Base-by-base conservation (phyloP, 2,888 invertebrate species). In the Mayetiola destructor region DNA sequence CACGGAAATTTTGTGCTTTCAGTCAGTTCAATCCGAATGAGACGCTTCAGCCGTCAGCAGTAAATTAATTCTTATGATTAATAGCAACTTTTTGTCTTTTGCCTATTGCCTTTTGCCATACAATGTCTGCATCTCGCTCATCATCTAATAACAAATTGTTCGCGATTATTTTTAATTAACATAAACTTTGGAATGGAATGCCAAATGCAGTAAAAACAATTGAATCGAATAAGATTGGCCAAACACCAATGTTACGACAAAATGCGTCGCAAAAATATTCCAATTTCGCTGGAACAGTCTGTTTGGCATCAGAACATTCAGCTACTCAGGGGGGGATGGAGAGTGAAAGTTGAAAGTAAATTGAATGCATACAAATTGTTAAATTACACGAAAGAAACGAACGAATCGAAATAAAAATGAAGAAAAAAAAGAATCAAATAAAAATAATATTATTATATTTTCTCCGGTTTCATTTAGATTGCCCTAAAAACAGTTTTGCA, bases 341-440 rank as follows among this genome's bases (percentile, higher is more conserved):
- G 48, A 9, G 27, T 27, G 48, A 48, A 48, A 48, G 27, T 48
- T 48, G 27, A 48, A 48, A 48, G n/a, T 27, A 23, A 48, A 48
- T 48, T 48, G 48, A 48, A 48, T 48, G 48, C 48, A 48, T 27
- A 27, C 48, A 48, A n/a, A 48, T 48, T 48, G 48, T 48, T 48
- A 48, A 48, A 48, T 48, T 48, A 48, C 48, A 27, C 48, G 27
- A 48, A 48, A 48, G 16, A 48, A 48, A 3, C n/a, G 27, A 14
- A 42, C 21, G 4, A 8, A 42, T 10, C 6, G 10, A 39, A 10
- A n/a, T 18, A 39, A 14, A 48, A 14, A 27, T 5, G 6, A 12
- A 27, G 27, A 23, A 27, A 48, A 27, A 48, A 48, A 48, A n/a
- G n/a, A n/a, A n/a, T n/a, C n/a, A n/a, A n/a, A n/a, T n/a, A n/a